phyloP scores from a whole-genome alignment of 2,113 vertebrate species.

The Patagioenas fasciata region DNA sequence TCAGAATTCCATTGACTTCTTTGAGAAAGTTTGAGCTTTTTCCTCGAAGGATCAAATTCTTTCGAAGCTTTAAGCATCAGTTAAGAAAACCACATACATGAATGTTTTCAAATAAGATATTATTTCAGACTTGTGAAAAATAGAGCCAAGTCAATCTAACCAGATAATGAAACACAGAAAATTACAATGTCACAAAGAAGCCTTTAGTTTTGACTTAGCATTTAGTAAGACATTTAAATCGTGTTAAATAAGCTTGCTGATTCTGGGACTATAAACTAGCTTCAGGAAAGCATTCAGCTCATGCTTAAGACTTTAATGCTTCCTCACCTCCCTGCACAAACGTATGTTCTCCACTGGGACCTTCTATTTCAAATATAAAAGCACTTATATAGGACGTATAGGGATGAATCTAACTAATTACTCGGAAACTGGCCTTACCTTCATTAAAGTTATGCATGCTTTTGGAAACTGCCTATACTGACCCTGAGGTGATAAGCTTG shows the following conservation, averaged over 20 bases:
- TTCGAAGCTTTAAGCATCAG: conserved; percentile 51
- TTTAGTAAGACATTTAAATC: neutral
- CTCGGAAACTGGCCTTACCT: neutral
- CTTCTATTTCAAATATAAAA: neutral
- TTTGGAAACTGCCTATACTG: neutral
- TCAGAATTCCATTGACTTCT: conserved; percentile 7
- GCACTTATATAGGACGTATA: neutral
- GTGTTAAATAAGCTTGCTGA: neutral
- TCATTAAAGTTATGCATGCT: neutral
- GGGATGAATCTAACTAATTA: neutral
- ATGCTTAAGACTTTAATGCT: neutral
- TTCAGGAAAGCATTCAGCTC: neutral
- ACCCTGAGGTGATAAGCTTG: neutral
- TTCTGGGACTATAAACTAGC: neutral
- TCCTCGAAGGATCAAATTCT: conserved; percentile 29
- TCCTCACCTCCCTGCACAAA: neutral
- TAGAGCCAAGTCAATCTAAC: neutral
- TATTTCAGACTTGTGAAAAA: neutral
- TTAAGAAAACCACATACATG: conserved; percentile 29
- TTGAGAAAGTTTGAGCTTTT: conserved; percentile 48
- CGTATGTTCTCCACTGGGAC: neutral
- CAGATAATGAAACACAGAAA: neutral
- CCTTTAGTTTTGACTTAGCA: neutral
- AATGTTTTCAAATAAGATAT: neutral
- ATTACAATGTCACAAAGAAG: neutral